phyloP scores from a whole-genome alignment of 2,797 vertebrate genomes.

The Hydrolagus colliei region DNA sequence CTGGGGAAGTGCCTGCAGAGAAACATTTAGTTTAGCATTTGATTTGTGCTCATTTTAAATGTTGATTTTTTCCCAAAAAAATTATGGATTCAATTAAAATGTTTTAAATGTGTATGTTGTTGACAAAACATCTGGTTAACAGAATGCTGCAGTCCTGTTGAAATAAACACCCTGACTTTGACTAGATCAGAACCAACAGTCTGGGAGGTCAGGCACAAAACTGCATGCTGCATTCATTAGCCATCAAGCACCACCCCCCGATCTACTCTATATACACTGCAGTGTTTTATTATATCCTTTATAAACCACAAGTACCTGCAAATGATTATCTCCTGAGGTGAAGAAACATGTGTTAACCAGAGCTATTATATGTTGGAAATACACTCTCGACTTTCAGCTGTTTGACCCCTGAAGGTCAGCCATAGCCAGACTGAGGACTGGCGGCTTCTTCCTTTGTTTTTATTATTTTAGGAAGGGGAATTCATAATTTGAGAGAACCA shows the following conservation, averaged over 20 bases:
- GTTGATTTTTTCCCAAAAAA: not conserved
- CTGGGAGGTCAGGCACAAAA: not conserved
- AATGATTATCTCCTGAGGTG: conserved; percentile 20
- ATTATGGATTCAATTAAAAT: too few species aligned
- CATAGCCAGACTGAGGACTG: not conserved
- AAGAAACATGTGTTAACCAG: conserved; percentile 22
- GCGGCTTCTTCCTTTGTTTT: not conserved
- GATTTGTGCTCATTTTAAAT: not conserved
- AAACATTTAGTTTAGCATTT: not conserved
- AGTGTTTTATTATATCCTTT: not conserved
- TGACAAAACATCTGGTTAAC: too few species aligned
- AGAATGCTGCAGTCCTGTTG: not conserved
- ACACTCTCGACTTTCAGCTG: not conserved
- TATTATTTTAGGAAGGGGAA: not conserved
- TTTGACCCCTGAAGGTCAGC: conserved; percentile 12
- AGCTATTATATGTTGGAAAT: not conserved
- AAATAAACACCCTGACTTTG: not conserved
- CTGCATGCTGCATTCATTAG: conserved; percentile 21
- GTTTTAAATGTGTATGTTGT: too few species aligned
- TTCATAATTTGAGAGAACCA: not conserved
- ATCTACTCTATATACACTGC: not conserved
- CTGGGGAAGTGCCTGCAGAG: too few species aligned
- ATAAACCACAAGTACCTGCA: not conserved
- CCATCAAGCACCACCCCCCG: not conserved
- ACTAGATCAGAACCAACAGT: not conserved